Conservation (phyloP, 2,797 vertebrate genomes). For the Intellagama lesueurii region DNA sequence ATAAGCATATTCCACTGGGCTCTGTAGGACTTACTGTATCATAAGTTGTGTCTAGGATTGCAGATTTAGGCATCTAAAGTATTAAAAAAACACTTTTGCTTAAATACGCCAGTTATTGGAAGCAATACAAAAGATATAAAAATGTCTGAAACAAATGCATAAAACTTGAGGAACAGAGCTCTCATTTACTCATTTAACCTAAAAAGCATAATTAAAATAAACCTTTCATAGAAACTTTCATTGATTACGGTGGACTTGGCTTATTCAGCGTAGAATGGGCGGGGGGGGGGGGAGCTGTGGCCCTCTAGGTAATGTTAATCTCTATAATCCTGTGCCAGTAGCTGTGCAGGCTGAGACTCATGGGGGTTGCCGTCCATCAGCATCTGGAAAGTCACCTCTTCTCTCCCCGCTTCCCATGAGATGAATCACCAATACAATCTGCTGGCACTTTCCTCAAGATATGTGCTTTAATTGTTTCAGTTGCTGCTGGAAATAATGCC, state of each 20-base stretch:
- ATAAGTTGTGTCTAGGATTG: neutral
- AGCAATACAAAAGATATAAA: neutral
- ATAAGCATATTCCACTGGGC: neutral
- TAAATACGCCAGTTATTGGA: neutral
- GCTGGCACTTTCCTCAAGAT: neutral
- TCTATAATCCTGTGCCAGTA: neutral
- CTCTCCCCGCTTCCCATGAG: rapidly evolving
- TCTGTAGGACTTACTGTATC: neutral
- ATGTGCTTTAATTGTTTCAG: neutral
- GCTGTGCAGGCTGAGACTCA: neutral
- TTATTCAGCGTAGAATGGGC: too few species aligned
- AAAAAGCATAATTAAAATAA: neutral
- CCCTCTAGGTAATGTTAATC: neutral
- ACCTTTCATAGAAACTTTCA: neutral
- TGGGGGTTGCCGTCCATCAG: neutral
- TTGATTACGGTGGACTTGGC: neutral
- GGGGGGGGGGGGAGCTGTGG: neutral
- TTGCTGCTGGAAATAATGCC: neutral
- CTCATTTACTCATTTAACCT: neutral
- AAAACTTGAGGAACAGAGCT: neutral
- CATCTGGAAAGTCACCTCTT: neutral
- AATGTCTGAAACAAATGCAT: neutral
- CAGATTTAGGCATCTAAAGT: neutral
- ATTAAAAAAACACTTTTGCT: neutral
- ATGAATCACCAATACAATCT: neutral